Percentiles rank a stretch among this genome's conserved stretches.
Evolutionary conservation across 2,888 invertebrate species (phyloP).

Genomic region (Gerris lacustris): DNA sequence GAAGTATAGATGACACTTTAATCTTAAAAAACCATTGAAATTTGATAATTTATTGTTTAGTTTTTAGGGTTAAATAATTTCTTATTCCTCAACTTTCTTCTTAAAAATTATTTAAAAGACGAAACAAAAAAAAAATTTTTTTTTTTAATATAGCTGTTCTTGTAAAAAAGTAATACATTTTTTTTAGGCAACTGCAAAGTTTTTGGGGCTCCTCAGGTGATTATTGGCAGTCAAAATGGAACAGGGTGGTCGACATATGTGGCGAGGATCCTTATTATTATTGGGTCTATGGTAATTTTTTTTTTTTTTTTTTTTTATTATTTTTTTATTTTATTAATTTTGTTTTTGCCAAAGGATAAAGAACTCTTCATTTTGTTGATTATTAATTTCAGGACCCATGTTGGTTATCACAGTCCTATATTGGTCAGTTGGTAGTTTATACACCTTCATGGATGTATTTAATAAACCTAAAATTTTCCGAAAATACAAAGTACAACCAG

Average conservation of each 20-base stretch:
- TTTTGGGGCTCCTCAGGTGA: conserved; percentile 79
- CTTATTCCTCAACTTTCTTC: too few species aligned
- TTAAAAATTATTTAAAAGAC: too few species aligned
- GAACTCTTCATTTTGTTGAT: neutral
- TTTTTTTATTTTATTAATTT: neutral
- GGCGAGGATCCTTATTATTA: conserved; percentile 39
- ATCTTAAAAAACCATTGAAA: too few species aligned
- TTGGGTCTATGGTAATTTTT: conserved; percentile 29
- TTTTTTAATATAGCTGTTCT: too few species aligned
- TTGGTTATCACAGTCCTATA: conserved; percentile 53
- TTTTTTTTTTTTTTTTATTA: neutral
- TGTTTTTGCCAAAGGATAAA: neutral
- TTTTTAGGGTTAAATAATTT: too few species aligned
- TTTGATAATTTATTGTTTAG: too few species aligned
- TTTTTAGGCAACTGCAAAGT: conserved; percentile 58
- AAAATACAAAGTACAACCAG: conserved; percentile 70
- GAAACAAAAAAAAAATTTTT: too few species aligned
- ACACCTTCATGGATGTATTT: conserved; percentile 59
- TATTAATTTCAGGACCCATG: conserved; percentile 39
- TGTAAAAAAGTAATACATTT: too few species aligned
- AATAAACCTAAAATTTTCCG: conserved; percentile 58
- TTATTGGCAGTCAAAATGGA: conserved; percentile 74
- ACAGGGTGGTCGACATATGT: conserved; percentile 51
- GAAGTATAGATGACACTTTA: too few species aligned
- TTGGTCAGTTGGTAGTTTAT: conserved; percentile 61